Base-by-base conservation (phyloP, 1,140 invertebrate species). In the Pogonognathellus flavescens region DNA sequence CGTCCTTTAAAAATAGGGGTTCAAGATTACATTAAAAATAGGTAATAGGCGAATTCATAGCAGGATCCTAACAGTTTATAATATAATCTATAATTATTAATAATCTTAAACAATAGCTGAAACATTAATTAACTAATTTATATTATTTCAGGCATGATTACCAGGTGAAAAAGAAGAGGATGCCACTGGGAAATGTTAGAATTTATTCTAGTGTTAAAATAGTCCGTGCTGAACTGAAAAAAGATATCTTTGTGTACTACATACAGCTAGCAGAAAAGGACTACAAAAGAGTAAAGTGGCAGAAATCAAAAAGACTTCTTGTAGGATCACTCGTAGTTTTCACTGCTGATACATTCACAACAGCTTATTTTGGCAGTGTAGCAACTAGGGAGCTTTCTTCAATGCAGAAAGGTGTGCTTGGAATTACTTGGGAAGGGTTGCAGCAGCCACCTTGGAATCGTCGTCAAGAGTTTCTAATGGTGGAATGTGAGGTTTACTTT, bases 401-500 rank as follows among this genome's bases (percentile, higher is more conserved):
- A 31, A 53, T 85, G 8, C 9, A 82, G 20, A 86, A 87, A 25
- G 87, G 87, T 7, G 50, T 82, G 22, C n/a, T 87, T 18, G 82
- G 72, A 6, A 60, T 86, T 7, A 83, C 55, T 52, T 87, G 87
- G 87, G 84, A 87, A 84, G 81, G 81, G 0, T 4, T 2, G 14
- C 10, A 25, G 14, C 76, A 50, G 5, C 70, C 57, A n/a, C 6
- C 7, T 52, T 84, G 53, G 31, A 52, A 52, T 22, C 22, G 91
- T 90, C 81, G 89, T 52, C 91, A 20, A 86, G 84, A 3, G 11
- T 93, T 93, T 86, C 89, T 92, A 3, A 93, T 95, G 93, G 92
- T 94, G 20, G 93, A 95, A 90, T 93, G 93, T 53, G 92, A 93
- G 85, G 92, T 94, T 8, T 95, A 94, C 88, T 95, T 94, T 89